phyloP scores from a whole-genome alignment of 1,140 invertebrate species.

The Papilio helenus region DNA sequence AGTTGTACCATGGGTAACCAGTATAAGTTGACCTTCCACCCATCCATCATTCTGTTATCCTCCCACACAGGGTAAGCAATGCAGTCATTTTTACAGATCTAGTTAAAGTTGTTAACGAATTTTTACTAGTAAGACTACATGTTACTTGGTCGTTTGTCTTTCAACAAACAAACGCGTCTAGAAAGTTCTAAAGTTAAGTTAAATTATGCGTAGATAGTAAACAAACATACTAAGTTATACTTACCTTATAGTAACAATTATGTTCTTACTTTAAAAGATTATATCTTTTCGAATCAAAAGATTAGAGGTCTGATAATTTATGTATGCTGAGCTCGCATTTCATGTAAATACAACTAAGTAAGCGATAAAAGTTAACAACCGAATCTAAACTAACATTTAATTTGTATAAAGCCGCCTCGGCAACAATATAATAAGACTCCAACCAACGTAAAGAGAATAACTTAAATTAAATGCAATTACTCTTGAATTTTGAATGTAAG shows the following conservation, averaged over 20 bases:
- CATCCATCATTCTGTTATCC: not conserved
- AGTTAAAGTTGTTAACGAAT: slow-evolving; percentile 48
- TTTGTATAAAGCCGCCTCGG: not conserved
- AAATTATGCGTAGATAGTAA: slow-evolving; percentile 39
- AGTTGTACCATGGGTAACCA: slow-evolving; percentile 59
- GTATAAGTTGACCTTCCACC: slow-evolving; percentile 37
- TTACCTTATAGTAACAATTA: slow-evolving; percentile 2
- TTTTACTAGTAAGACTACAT: slow-evolving; percentile 51
- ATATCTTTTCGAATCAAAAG: not conserved
- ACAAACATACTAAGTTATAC: not conserved
- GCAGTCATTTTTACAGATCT: slow-evolving; percentile 48
- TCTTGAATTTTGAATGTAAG: not conserved
- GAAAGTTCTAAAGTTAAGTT: slow-evolving; percentile 64
- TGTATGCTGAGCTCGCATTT: not conserved
- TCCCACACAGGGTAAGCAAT: slow-evolving; percentile 9
- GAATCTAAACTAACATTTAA: slow-evolving; percentile 10
- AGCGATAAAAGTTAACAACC: slow-evolving; percentile 21
- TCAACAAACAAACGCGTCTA: slow-evolving; percentile 65
- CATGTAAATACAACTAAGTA: slow-evolving; percentile 15
- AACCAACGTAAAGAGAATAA: not conserved
- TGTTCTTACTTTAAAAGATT: not conserved
- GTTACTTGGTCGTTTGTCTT: slow-evolving; percentile 49
- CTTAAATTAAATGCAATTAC: not conserved
- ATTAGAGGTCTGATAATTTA: not conserved
- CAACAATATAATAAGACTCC: not conserved